Evolutionary conservation across 2,113 vertebrate species (phyloP).

Genomic region (Oryzias melastigma): DNA sequence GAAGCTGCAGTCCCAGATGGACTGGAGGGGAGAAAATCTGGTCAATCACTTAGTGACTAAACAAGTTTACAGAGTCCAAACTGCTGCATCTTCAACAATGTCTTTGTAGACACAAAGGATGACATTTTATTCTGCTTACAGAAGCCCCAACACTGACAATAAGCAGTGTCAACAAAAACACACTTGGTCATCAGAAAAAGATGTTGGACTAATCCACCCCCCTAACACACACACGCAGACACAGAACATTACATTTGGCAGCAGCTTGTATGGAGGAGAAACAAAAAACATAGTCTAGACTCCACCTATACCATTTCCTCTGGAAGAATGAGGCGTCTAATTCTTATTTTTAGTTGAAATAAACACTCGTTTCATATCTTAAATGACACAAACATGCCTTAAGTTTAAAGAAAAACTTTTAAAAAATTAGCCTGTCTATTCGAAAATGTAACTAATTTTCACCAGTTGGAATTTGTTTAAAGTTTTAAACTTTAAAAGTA

Average conservation of each 20-base stretch:
- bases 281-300: background rate
- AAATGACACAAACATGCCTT: background rate
- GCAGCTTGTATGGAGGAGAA: background rate
- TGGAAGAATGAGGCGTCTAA: background rate
- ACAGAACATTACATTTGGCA: background rate
- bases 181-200: background rate
- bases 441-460: too few relatives aligned
- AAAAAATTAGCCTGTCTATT: too few relatives aligned
- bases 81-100: too few relatives aligned
- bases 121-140: background rate
- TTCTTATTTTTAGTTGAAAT: background rate
- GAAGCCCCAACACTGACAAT: background rate
- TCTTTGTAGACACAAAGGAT: too few relatives aligned
- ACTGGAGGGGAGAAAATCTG: conserved; percentile 46
- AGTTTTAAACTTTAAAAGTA: too few relatives aligned
- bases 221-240: conserved; percentile 1
- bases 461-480: too few relatives aligned
- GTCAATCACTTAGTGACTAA: conserved; percentile 41
- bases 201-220: too few relatives aligned
- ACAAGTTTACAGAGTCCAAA: conserved; percentile 30
- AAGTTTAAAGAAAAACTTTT: too few relatives aligned
- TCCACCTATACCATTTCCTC: conserved; percentile 28
- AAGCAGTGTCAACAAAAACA: conserved; percentile 1
- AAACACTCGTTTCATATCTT: background rate
- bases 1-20: conserved; percentile 38